Conservation (phyloP, 92 coral and sea anemone genomes). For the Phenganax subtilis region DNA sequence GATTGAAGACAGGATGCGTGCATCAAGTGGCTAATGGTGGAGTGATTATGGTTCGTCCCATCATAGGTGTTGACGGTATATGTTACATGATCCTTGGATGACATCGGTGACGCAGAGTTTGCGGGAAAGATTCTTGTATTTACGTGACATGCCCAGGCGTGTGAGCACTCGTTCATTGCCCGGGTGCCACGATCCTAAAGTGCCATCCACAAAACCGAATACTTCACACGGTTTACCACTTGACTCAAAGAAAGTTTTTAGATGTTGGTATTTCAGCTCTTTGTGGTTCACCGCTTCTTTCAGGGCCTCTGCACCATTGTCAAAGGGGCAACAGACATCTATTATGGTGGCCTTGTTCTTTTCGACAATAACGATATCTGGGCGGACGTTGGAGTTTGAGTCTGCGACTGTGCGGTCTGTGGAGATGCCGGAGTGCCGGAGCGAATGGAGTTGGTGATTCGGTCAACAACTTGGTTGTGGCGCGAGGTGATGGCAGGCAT, state of each 20-base stretch:
- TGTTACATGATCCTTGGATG: background rate
- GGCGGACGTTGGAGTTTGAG: background rate
- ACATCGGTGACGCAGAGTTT: background rate
- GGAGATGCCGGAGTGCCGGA: too few relatives aligned
- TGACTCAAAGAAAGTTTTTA: background rate
- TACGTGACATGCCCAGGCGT: background rate
- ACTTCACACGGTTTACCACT: background rate
- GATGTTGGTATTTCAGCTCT: background rate
- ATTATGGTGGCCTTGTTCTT: background rate
- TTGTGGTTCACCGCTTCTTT: background rate
- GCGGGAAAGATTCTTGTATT: background rate
- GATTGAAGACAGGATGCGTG: too few relatives aligned
- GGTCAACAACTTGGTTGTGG: too few relatives aligned
- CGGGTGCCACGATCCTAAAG: background rate
- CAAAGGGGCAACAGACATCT: background rate
- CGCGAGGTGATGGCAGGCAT: too few relatives aligned
- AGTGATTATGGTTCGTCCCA: too few relatives aligned
- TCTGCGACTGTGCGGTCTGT: too few relatives aligned
- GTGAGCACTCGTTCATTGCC: background rate
- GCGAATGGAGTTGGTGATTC: too few relatives aligned
- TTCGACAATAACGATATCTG: background rate
- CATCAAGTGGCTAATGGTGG: too few relatives aligned
- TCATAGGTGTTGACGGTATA: too few relatives aligned
- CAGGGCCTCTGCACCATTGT: background rate
- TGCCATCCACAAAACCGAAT: background rate